Conservation (phyloP, 2,113 vertebrate genomes). For the Chaetodon auriga region DNA sequence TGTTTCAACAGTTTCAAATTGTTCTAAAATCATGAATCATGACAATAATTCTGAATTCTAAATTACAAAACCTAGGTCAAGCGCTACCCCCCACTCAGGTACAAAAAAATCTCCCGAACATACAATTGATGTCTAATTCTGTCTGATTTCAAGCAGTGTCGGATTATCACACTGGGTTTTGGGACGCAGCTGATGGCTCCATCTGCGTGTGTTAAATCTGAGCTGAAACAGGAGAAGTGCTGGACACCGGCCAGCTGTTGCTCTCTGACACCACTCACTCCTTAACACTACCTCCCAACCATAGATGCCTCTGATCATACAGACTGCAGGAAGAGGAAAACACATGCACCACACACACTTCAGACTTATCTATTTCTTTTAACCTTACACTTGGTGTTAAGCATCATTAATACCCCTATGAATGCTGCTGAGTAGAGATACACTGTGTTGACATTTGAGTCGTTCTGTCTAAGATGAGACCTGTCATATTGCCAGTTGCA, state of each 20-base stretch:
- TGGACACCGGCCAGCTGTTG: constrained; percentile 77
- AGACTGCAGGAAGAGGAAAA: constrained; percentile 6
- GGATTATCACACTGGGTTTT: constrained; percentile 27
- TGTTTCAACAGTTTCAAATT: too few relatives aligned
- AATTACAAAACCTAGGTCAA: background rate
- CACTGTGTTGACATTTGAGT: constrained; percentile 59
- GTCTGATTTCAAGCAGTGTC: constrained; percentile 19
- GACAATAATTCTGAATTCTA: background rate
- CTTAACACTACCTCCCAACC: constrained; percentile 40
- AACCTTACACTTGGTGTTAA: background rate
- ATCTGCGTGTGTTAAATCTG: constrained; percentile 77
- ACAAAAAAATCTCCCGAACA: background rate
- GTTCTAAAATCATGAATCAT: background rate
- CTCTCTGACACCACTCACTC: constrained; percentile 55
- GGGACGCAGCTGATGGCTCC: constrained; percentile 71
- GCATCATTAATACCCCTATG: background rate
- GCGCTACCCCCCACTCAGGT: background rate
- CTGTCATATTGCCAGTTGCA: constrained; percentile 62
- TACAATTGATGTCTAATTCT: constrained; percentile 14
- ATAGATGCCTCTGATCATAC: constrained; percentile 57
- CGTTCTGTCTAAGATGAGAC: constrained; percentile 35
- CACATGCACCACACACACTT: constrained; percentile 2
- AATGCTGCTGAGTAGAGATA: constrained; percentile 17
- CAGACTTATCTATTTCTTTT: constrained; percentile 24
- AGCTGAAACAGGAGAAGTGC: constrained; percentile 74